phyloP scores from a whole-genome alignment of 2,888 invertebrate species.

The Thyatira batis region DNA sequence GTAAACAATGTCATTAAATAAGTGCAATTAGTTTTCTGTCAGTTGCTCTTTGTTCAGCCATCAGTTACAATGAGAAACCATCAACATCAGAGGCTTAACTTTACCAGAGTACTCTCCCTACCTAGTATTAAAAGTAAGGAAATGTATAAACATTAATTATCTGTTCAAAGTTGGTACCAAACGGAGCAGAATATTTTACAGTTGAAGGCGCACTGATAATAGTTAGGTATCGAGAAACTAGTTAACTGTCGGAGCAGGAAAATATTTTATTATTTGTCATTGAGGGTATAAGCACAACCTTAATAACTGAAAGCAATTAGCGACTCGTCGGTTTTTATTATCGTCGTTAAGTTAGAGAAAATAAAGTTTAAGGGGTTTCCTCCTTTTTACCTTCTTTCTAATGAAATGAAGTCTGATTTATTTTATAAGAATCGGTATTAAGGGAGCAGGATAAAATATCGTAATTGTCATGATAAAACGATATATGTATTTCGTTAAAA shows the following conservation, averaged over 20 bases:
- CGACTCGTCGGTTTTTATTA: slow-evolving; percentile 8
- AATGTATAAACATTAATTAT: slow-evolving; percentile 41
- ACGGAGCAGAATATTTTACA: slow-evolving; percentile 34
- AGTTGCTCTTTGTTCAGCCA: slow-evolving; percentile 24
- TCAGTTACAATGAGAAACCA: slow-evolving; percentile 25
- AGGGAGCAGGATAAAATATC: background rate
- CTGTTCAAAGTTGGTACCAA: slow-evolving; percentile 35
- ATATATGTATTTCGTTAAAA: too few species aligned
- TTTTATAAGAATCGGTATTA: background rate
- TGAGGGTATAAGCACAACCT: slow-evolving; percentile 7
- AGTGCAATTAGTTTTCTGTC: slow-evolving; percentile 33
- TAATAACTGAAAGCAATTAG: slow-evolving; percentile 17
- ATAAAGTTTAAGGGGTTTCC: background rate
- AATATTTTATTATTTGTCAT: slow-evolving; percentile 13
- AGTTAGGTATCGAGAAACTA: slow-evolving; percentile 11
- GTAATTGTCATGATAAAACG: background rate
- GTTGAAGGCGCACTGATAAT: slow-evolving; percentile 20
- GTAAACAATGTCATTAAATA: slow-evolving; percentile 23
- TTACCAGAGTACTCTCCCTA: slow-evolving; percentile 16
- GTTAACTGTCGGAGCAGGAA: slow-evolving; percentile 9
- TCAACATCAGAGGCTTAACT: slow-evolving; percentile 25
- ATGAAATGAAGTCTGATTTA: background rate
- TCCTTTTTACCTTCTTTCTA: background rate
- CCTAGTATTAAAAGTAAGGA: slow-evolving; percentile 13
- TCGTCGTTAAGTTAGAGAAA: slow-evolving; percentile 5